Base-by-base conservation (phyloP, 1,140 invertebrate species). In the Bombus huntii region DNA sequence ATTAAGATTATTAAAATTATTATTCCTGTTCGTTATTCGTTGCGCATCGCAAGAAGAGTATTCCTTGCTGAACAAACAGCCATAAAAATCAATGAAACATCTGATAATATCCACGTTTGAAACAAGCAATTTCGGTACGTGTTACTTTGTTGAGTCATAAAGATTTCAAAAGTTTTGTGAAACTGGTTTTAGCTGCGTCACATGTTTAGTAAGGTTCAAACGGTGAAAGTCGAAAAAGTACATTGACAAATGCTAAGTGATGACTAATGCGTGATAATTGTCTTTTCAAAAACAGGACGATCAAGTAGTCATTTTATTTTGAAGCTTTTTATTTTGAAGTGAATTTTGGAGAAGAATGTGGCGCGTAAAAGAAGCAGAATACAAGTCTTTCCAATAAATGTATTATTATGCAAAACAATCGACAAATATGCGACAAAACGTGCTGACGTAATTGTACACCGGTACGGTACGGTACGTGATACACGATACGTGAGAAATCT, bases 401-500 rank as follows among this genome's bases (percentile, higher is more conserved):
- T 53, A 53, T 53, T 22, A 53, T 53, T 53, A 22, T 53, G 47
- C 47, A 22, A 53, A 18, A 53, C 6, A 22, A 53, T 53, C 22
- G 18, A 22, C 18, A 53, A 6, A 53, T 53, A 53, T 8, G 18
- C 37, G 73, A 77, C 39, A 44, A 53, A 78, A 84, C 34, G 47
- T 15, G 8, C 68, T 53, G 37, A 65, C 65, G 47, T 70, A 57
- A 77, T n/a, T 3, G 22, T 53, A 53, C 6, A 59, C 66, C 22
- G n/a, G 25, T 68, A 66, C 44, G 44, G 18, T 44, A 42, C 5
- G 72, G 76, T 70, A 81, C 44, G n/a, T 57, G 85, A 73, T 84
- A 79, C 72, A 18, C 5, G 66, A 82, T 80, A 86, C 83, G 86
- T 77, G 85, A 83, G 80, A 85, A 89, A 86, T 85, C 80, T 68